Evolutionary conservation across 1,140 invertebrate genomes (phyloP).

Genomic region (Pseudomyrmex cubaensis): DNA sequence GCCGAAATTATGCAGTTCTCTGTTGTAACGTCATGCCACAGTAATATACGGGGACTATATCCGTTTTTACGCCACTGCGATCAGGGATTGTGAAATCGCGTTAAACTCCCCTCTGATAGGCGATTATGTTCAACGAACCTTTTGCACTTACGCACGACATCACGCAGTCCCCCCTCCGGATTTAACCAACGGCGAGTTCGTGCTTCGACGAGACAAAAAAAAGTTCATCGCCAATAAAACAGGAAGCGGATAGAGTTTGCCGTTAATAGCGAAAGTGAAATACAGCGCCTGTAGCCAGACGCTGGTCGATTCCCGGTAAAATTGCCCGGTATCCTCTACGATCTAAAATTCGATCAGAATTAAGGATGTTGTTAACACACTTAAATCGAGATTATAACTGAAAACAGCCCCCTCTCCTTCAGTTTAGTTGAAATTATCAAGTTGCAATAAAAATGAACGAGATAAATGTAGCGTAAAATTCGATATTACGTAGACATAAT

Average conservation of each 20-base stretch:
- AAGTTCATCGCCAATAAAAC: constrained; percentile 60
- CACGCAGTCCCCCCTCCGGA: constrained; percentile 48
- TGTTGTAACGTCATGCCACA: constrained; percentile 46
- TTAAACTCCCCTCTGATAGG: constrained; percentile 68
- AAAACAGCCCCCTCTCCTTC: background rate
- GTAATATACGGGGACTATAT: constrained; percentile 60
- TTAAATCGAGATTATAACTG: background rate
- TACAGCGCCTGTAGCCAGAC: constrained; percentile 15
- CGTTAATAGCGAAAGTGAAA: constrained; percentile 51
- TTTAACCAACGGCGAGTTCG: constrained; percentile 60
- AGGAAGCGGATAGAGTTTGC: constrained; percentile 20
- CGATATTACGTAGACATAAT: too few relatives aligned
- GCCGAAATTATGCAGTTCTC: constrained; percentile 63
- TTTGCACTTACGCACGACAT: constrained; percentile 57
- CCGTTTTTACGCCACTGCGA: constrained; percentile 65
- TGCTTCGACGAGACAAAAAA: constrained; percentile 59
- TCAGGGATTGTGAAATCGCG: constrained; percentile 71
- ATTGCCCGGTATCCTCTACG: too few relatives aligned
- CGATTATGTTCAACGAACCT: constrained; percentile 72
- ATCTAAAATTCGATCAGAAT: too few relatives aligned
- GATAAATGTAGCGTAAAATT: too few relatives aligned
- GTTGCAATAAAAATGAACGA: background rate
- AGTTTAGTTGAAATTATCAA: background rate
- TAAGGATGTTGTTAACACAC: too few relatives aligned
- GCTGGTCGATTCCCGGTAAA: background rate